Evolutionary conservation across 1,140 invertebrate species (phyloP), one percentile per base, ranked within the genome.

Genomic region (Megalopta genalis): DNA sequence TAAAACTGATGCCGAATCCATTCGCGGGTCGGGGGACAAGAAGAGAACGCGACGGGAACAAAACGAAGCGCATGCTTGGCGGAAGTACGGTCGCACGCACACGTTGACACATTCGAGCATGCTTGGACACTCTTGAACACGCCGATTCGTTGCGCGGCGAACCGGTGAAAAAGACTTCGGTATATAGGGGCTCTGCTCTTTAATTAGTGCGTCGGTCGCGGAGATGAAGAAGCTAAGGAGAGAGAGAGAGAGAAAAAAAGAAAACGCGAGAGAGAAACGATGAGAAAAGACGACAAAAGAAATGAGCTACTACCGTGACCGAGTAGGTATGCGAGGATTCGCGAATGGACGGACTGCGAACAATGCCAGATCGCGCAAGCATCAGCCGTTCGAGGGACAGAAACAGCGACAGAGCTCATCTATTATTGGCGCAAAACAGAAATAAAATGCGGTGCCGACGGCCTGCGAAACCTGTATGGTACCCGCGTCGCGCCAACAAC

Each of bases 351-450:
- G 76, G 83, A 49, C 77, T 62, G 80, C 74, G 73, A 88, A 88
- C 78, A 85, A 87, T 88, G 86, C 82, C 78, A 63, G 65, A 86
- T 80, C 54, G 68, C 60, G 39, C 74, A 81, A 25, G 74, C 64
- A 73, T 68, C 49, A 65, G 60, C 64, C 63, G 42, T 69, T 62
- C 64, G 81, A 52, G 63, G 59, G 80, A 73, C 79, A 77, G 84
- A 85, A 74, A 82, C 80, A 82, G 71, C 71, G 69, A 70, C 67
- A 72, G 84, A 79, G 84, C 81, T 81, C 85, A 86, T 87, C 87
- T 88, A 88, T 88, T 88, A 88, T 86, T 88, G 87, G 85, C 87
- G 83, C 87, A 87, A 87, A 87, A 81, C 83, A 88, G 80, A 88
- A 88, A 88, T 88, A 88, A 88, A 88, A 86, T 87, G 80, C 79